Evolutionary conservation across 2,888 invertebrate genomes (phyloP).

Genomic region (Coelopa pilipes): DNA sequence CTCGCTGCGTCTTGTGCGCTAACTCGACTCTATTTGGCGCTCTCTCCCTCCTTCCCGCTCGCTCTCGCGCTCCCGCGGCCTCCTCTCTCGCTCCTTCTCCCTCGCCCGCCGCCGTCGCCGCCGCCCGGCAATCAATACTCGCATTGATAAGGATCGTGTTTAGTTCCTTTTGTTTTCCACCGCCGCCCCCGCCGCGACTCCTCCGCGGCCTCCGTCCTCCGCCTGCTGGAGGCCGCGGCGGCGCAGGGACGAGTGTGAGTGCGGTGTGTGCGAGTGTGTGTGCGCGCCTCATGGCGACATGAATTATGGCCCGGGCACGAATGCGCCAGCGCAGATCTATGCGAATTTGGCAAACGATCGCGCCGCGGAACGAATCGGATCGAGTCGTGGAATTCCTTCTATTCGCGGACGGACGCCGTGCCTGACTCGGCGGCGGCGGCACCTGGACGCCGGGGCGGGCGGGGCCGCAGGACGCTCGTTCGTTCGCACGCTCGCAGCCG

Average conservation of each 20-base stretch:
- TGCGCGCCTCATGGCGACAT: constrained; percentile 30
- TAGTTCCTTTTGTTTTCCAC: constrained; percentile 40
- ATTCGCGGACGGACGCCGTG: neutral
- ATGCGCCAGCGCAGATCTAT: constrained; percentile 39
- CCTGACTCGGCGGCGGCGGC: neutral
- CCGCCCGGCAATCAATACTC: constrained; percentile 64
- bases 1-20: neutral
- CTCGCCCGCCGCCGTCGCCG: constrained; percentile 6
- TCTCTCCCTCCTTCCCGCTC: constrained; percentile 1
- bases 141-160: constrained; percentile 65
- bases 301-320: constrained; percentile 29
- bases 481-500: constrained; percentile 40
- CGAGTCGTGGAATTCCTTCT: constrained; percentile 35
- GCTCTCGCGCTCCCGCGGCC: neutral
- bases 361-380: constrained; percentile 31
- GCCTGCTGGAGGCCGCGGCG: too few species aligned
- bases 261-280: constrained; percentile 26
- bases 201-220: too few species aligned
- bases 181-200: too few species aligned
- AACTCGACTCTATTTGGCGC: neutral
- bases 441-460: constrained; percentile 2
- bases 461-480: constrained; percentile 4
- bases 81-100: neutral
- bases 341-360: constrained; percentile 40
- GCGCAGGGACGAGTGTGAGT: too few species aligned